Base-by-base conservation (phyloP, 2,113 vertebrate genomes). In the Pelusios castaneus region DNA sequence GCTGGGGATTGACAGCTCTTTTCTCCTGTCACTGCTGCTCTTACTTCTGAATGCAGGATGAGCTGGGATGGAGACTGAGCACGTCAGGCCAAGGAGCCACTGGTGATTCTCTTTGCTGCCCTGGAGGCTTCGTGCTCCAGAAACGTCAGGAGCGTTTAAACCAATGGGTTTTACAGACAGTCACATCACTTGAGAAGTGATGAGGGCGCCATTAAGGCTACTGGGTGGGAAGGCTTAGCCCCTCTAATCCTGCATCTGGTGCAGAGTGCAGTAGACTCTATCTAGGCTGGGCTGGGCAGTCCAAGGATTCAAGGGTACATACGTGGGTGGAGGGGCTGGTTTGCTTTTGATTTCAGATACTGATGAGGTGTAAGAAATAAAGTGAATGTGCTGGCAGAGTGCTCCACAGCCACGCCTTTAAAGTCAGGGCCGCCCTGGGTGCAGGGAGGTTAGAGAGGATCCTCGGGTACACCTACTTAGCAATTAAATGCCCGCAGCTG, bases 1-100 rank as follows among this genome's bases (percentile, higher is more conserved):
- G n/a, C 52, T 38, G 14, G 89, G 41, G 63, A 51, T 78, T 0
- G 47, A 31, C 6, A 8, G 29, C 87, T 38, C 0, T 0, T 51
- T 63, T 41, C 7, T 21, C 82, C 78, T 34, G 0, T 86, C 31
- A 5, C 63, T 60, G 55, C 1, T 34, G 52, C 54, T 4, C 8
- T 16, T 31, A 34, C 60, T 67, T 67, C 9, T 45, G 60, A 10
- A 19, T 6, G 1, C 1, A 7, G 91, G 55, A 78, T 55, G 55
- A 14, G 34, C 29, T 17, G 2, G 34, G 11, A 27, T 49, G 7
- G 49, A 79, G 55, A 78, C 88, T 81, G 54, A 10, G 55, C 1
- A 14, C 5, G 34, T 90, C 88, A 60, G 84, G 25, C 77, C n/a
- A 6, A 10, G 43, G 58, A 7, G 7, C 43, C 22, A 38, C 67